Conservation (phyloP, 2,888 invertebrate species). For the Hydrotaea cyrtoneurina region DNA sequence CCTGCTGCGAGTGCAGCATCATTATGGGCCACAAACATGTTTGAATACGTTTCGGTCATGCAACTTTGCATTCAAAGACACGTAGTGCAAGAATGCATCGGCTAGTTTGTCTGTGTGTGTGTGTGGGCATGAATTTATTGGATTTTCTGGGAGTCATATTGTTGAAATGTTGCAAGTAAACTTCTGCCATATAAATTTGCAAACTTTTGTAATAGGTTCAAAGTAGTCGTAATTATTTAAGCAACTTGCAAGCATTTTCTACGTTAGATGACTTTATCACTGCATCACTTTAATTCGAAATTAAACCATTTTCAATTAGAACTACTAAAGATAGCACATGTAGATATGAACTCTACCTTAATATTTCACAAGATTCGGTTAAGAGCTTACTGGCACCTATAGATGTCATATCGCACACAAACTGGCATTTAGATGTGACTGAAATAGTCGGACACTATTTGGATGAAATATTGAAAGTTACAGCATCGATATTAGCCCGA, state of each 20-base stretch:
- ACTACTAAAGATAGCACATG: neutral
- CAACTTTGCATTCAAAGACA: constrained; percentile 20
- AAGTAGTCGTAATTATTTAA: neutral
- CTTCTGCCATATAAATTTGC: constrained; percentile 18
- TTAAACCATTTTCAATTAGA: neutral
- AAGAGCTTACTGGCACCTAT: too few species aligned
- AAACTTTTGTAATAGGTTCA: constrained; percentile 7
- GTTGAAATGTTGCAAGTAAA: constrained; percentile 34
- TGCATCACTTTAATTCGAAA: neutral
- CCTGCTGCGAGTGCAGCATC: constrained; percentile 6
- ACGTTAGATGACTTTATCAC: neutral
- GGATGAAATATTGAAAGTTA: too few species aligned
- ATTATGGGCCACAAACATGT: constrained; percentile 19
- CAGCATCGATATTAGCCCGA: too few species aligned
- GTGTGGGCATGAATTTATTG: constrained; percentile 4
- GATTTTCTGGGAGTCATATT: constrained; percentile 19
- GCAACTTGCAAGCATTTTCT: neutral
- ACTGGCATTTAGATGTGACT: too few species aligned
- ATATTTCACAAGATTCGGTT: too few species aligned
- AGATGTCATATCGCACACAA: too few species aligned
- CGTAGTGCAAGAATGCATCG: neutral
- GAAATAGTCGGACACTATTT: too few species aligned
- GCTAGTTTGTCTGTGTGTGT: neutral
- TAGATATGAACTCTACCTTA: too few species aligned
- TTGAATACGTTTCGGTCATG: constrained; percentile 18